Evolutionary conservation across 2,888 invertebrate species (phyloP).

Genomic region (Osmoderma eremita): DNA sequence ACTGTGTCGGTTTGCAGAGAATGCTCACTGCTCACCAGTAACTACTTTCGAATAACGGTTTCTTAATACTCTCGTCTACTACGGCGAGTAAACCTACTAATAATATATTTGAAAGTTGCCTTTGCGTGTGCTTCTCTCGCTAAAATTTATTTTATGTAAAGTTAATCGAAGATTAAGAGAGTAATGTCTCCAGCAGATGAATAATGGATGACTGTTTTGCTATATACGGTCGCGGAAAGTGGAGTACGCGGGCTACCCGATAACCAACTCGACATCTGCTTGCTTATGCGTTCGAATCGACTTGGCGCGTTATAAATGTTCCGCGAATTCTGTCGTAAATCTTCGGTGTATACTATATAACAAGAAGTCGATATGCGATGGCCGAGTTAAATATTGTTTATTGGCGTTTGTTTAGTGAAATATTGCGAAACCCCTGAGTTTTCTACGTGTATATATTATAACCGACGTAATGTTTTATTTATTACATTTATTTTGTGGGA

Average conservation of each 20-base stretch:
- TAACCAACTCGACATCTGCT: background rate
- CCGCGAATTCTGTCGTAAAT: constrained; percentile 1
- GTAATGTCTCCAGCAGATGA: constrained; percentile 33
- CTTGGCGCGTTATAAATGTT: background rate
- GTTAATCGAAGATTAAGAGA: constrained; percentile 35
- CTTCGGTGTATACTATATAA: background rate
- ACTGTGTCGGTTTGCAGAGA: too few species aligned
- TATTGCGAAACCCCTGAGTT: background rate
- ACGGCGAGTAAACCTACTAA: background rate
- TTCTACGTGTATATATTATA: too few species aligned
- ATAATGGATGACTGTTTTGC: constrained; percentile 32
- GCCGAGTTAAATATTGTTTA: constrained; percentile 22
- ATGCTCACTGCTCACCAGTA: too few species aligned
- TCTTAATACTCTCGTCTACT: background rate
- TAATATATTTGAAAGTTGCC: constrained; percentile 6
- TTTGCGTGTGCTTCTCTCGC: constrained; percentile 11
- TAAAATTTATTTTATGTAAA: constrained; percentile 36
- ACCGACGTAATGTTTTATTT: too few species aligned
- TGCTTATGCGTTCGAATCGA: background rate
- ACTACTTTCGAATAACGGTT: constrained; percentile 35
- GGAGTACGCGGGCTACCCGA: constrained; percentile 12
- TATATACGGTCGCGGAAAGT: constrained; percentile 29
- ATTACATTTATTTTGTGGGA: too few species aligned
- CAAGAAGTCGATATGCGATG: constrained; percentile 9
- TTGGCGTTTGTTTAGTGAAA: constrained; percentile 6